These are phyloP conservation scores for Mormyrops attenuatus DNA, from an alignment of 2,797 vertebrate genomes.

Conservation along the genomic window DNA sequence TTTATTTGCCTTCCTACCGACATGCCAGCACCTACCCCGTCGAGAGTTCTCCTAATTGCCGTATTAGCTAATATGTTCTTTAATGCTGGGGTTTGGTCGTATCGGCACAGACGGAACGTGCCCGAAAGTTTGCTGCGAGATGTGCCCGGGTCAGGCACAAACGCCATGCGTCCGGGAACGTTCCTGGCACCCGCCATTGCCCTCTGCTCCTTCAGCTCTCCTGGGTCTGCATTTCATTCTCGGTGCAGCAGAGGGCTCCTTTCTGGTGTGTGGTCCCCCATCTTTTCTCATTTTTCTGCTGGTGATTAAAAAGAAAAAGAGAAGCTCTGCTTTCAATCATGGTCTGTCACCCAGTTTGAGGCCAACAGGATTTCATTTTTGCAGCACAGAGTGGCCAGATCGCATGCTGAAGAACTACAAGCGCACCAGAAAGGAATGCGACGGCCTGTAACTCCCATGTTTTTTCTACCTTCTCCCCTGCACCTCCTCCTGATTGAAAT, in stretches of 20 bases:
- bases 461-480: background rate
- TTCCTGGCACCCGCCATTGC: background rate
- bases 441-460: background rate
- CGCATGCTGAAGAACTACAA: background rate
- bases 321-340: conserved; percentile 16
- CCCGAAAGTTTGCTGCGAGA: background rate
- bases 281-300: background rate
- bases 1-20: background rate
- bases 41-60: background rate
- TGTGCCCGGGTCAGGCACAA: background rate
- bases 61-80: background rate
- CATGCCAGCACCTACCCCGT: background rate
- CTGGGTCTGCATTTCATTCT: background rate
- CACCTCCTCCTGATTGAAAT: background rate
- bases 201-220: too few species aligned
- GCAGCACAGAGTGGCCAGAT: background rate
- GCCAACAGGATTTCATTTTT: background rate
- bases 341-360: background rate
- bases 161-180: background rate
- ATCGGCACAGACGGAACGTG: background rate
- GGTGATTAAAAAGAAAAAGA: background rate
- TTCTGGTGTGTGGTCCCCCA: background rate
- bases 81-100: background rate
- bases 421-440: conserved; percentile 12
- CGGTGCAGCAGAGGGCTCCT: background rate